Evolutionary conservation across 2,113 vertebrate genomes (phyloP).

Genomic region (Trogon surrucura): DNA sequence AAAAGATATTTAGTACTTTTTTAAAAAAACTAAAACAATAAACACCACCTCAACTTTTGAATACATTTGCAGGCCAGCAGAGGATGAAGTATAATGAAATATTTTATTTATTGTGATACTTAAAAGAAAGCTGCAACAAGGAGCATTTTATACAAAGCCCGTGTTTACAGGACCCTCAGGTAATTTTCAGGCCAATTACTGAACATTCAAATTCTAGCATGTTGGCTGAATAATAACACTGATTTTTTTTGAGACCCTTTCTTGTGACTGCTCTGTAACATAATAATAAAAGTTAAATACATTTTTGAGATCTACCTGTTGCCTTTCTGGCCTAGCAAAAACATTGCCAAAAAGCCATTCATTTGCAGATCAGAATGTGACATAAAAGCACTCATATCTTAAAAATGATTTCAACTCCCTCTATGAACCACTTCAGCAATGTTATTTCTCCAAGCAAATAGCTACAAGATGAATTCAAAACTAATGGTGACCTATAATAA

Average conservation of each 20-base stretch:
- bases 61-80: background rate
- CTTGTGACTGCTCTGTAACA: background rate
- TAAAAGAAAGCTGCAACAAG: background rate
- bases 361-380: background rate
- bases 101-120: background rate
- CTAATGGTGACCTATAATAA: background rate
- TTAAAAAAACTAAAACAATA: background rate
- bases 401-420: background rate
- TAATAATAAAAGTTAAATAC: background rate
- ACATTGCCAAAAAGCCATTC: background rate
- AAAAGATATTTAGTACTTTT: too few relatives aligned
- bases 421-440: background rate
- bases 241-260: background rate
- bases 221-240: background rate
- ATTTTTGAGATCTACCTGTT: background rate
- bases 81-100: background rate
- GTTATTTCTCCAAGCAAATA: background rate
- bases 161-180: background rate
- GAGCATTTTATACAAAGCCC: background rate
- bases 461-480: background rate
- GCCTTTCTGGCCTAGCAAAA: background rate
- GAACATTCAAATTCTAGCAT: background rate
- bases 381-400: background rate
- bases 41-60: background rate
- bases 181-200: background rate